Percentiles rank a stretch among this genome's conserved stretches.
Evolutionary conservation across 2,113 vertebrate genomes (phyloP).

Genomic region (Rhinichthys klamathensis): DNA sequence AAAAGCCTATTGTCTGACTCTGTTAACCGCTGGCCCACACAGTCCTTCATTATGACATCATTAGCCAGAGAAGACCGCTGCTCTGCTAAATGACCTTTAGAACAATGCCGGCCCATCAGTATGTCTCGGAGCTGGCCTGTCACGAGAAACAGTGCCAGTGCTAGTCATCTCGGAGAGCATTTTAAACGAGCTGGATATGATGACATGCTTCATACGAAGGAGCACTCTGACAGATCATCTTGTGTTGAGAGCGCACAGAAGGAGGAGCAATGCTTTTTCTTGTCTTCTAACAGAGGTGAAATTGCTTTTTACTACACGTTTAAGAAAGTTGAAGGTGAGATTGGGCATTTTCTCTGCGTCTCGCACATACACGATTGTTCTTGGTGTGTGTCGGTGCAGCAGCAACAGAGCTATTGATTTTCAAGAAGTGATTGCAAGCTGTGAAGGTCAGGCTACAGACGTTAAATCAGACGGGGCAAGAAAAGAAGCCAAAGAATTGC

Average conservation of each 20-base stretch:
- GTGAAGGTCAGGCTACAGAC: conserved; percentile 32
- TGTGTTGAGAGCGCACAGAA: background rate
- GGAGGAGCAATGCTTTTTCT: conserved; percentile 19
- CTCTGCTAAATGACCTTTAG: conserved; percentile 42
- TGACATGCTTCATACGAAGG: background rate
- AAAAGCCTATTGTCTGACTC: conserved; percentile 17
- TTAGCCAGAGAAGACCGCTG: conserved; percentile 35
- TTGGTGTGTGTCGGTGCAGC: conserved; percentile 8
- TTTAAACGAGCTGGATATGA: conserved; percentile 13
- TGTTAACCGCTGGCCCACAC: conserved; percentile 20
- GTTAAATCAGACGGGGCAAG: conserved; percentile 34
- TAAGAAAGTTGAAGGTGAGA: conserved; percentile 44
- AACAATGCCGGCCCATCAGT: conserved; percentile 35
- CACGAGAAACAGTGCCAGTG: conserved; percentile 10
- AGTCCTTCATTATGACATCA: conserved; percentile 33
- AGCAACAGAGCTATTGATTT: conserved; percentile 38
- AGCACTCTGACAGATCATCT: conserved; percentile 22
- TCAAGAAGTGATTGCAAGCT: conserved; percentile 33
- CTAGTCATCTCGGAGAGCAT: background rate
- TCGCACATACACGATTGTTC: conserved; percentile 23
- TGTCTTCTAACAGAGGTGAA: conserved; percentile 36
- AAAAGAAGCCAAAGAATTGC: conserved; percentile 22
- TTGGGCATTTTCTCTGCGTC: conserved; percentile 20
- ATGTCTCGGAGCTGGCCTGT: conserved; percentile 6
- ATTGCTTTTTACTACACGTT: conserved; percentile 36